Percentiles rank a stretch among this genome's conserved stretches.
phyloP scores from a whole-genome alignment of 1,140 invertebrate genomes.

The Lasioglossum albipes region DNA sequence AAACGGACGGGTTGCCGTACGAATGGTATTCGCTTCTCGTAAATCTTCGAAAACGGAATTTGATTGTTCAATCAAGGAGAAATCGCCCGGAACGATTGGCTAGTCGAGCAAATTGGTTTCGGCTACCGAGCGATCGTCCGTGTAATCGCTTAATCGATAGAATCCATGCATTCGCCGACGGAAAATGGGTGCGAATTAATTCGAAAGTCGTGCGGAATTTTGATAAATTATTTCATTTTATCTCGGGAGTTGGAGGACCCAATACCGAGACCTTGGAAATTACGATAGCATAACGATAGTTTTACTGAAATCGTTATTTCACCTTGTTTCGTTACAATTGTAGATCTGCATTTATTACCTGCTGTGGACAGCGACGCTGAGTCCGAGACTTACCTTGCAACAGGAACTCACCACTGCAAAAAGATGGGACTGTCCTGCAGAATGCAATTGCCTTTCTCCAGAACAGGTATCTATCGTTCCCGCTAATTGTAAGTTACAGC shows the following conservation, averaged over 20 bases:
- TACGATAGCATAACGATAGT: neutral
- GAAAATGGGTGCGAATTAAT: neutral
- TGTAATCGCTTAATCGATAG: slow-evolving; percentile 12
- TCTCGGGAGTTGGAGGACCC: neutral
- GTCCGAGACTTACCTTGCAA: slow-evolving; percentile 59
- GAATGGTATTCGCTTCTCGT: no score
- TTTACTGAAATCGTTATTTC: neutral
- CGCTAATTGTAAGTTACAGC: neutral
- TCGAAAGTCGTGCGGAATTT: neutral
- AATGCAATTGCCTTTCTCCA: slow-evolving; percentile 90
- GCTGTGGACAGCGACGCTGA: slow-evolving; percentile 71
- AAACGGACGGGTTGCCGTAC: no score
- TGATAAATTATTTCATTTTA: neutral
- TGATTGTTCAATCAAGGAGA: no score
- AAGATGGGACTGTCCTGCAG: slow-evolving; percentile 82
- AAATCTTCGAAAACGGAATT: no score
- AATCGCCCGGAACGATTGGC: no score
- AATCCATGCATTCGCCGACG: neutral
- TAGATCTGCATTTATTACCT: slow-evolving; percentile 73
- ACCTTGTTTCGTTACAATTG: slow-evolving; percentile 4
- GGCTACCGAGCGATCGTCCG: no score
- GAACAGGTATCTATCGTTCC: slow-evolving; percentile 83
- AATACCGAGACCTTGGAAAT: neutral
- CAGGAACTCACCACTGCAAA: slow-evolving; percentile 62
- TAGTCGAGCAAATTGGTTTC: neutral